These are phyloP conservation scores for Bos indicus DNA, from an alignment of 2,113 vertebrate genomes.

Conservation along the genomic window DNA sequence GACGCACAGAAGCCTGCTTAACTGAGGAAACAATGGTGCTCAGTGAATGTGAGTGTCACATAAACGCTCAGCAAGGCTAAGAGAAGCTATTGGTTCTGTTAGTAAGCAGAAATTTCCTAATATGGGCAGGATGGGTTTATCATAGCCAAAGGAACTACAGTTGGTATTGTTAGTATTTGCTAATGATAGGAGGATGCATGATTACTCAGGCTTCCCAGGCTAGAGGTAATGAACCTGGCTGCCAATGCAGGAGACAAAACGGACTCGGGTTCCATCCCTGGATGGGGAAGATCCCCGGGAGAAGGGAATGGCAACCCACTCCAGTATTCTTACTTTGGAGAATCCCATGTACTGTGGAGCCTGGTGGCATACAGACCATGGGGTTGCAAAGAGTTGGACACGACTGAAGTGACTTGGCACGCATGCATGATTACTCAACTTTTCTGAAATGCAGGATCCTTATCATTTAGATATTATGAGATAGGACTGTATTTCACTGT, in stretches of 20 bases:
- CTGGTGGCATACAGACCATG: neutral
- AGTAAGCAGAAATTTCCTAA: neutral
- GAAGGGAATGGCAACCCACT: neutral
- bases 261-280: neutral
- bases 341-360: neutral
- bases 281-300: neutral
- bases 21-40: neutral
- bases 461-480: neutral
- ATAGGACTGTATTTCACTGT: neutral
- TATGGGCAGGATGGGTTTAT: neutral
- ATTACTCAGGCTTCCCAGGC: neutral
- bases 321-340: neutral
- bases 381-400: neutral
- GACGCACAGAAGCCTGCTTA: neutral
- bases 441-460: neutral
- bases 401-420: neutral
- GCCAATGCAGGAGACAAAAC: neutral
- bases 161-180: neutral
- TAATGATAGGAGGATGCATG: neutral
- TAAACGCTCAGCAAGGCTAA: neutral
- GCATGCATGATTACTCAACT: neutral
- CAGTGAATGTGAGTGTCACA: neutral
- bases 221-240: neutral
- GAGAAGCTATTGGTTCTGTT: neutral
- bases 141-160: neutral